A percentile compares a stretch with the other conserved stretches of the same genome.
Evolutionary conservation across 2,113 vertebrate genomes (phyloP).

Genomic region (Ornithorhynchus anatinus): DNA sequence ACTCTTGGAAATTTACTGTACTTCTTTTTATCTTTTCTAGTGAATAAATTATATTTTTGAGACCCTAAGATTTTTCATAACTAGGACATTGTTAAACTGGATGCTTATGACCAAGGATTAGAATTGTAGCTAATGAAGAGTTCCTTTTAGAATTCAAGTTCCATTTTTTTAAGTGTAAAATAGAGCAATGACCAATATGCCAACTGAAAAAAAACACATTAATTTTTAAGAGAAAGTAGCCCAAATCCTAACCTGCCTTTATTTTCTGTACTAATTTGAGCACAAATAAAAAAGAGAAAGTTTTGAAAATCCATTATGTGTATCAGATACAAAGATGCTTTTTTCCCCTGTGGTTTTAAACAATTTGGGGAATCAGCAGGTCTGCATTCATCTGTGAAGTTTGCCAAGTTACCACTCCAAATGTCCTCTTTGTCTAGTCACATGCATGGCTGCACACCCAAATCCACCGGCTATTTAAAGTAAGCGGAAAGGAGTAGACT

Average conservation of each 20-base stretch:
- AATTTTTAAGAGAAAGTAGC: background rate
- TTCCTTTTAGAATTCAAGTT: constrained; percentile 6
- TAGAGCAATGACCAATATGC: background rate
- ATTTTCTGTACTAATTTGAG: background rate
- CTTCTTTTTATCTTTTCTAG: constrained; percentile 9
- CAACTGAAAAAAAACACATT: background rate
- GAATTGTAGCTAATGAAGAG: background rate
- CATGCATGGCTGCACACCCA: background rate
- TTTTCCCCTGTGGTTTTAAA: background rate
- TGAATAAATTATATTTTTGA: constrained; percentile 37
- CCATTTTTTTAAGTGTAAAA: background rate
- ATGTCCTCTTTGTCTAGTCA: background rate
- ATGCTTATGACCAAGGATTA: constrained; percentile 14
- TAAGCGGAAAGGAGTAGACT: background rate
- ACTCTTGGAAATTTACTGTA: constrained; percentile 28
- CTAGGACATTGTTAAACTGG: constrained; percentile 16
- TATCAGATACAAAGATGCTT: background rate
- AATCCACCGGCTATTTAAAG: constrained; percentile 1
- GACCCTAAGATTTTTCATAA: constrained; percentile 10
- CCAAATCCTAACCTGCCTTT: background rate
- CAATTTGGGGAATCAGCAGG: constrained; percentile 29
- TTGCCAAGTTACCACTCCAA: background rate
- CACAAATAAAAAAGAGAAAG: background rate
- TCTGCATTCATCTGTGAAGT: background rate
- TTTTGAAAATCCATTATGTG: background rate